phyloP scores from a whole-genome alignment of 2,797 vertebrate genomes.

The Sardinella longiceps region DNA sequence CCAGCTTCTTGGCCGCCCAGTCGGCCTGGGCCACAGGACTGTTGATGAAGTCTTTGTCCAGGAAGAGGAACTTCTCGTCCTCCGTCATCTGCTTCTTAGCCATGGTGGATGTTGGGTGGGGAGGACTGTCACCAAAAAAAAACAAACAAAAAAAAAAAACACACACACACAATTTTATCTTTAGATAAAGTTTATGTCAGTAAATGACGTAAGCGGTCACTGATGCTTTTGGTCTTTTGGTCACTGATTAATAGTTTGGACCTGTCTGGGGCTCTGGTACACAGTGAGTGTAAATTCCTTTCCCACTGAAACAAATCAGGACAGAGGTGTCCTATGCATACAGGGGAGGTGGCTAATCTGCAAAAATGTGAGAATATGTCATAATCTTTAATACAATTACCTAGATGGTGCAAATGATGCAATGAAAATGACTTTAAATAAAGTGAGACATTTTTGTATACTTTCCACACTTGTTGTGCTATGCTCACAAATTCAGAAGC shows the following conservation, averaged over 20 bases:
- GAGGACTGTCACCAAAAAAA: neutral
- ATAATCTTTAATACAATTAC: neutral
- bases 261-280: neutral
- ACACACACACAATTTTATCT: neutral
- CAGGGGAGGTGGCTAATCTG: neutral
- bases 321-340: neutral
- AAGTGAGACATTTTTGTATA: neutral
- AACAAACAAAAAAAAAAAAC: no score
- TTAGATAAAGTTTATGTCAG: neutral
- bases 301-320: neutral
- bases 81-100: conserved; percentile 74
- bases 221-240: no score
- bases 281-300: neutral
- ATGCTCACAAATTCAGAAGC: neutral
- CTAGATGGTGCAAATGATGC: neutral
- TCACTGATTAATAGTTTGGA: neutral
- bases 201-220: neutral
- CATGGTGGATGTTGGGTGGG: conserved; percentile 75
- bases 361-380: neutral
- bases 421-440: neutral
- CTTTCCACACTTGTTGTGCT: neutral
- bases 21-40: conserved; percentile 89
- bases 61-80: conserved; percentile 90
- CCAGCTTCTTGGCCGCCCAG: conserved; percentile 90
- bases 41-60: conserved; percentile 87